phyloP scores from a whole-genome alignment of 2,888 invertebrate genomes.

The Platynereis dumerilii region DNA sequence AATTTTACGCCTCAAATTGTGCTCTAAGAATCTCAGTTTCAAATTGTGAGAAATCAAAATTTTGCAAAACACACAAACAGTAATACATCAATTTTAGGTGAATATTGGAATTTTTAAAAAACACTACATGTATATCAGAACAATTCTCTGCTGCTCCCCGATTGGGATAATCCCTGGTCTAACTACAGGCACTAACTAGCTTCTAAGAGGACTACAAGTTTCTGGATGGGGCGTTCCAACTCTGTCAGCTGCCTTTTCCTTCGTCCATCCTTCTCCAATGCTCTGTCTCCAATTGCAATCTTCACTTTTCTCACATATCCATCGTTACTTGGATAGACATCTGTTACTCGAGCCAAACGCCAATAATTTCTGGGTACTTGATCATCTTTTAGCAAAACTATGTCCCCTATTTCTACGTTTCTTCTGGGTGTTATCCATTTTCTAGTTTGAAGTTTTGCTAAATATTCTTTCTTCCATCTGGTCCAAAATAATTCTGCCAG shows the following conservation, averaged over 20 bases:
- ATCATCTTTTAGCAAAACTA: constrained; percentile 12
- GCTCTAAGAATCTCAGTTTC: too few relatives aligned
- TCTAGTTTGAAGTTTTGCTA: constrained; percentile 13
- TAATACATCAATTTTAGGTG: too few relatives aligned
- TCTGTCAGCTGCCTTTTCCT: neutral
- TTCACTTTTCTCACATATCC: constrained; percentile 25
- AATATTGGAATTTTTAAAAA: too few relatives aligned
- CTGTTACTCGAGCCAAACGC: constrained; percentile 20
- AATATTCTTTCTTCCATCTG: constrained; percentile 25
- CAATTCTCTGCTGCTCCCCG: too few relatives aligned
- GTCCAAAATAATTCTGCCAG: constrained; percentile 27
- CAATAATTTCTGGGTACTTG: neutral
- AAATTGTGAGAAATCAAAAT: too few relatives aligned
- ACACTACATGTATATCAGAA: too few relatives aligned
- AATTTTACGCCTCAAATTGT: too few relatives aligned
- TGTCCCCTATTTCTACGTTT: constrained; percentile 21
- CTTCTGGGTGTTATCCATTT: constrained; percentile 19
- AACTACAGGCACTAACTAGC: too few relatives aligned
- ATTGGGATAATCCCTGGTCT: too few relatives aligned
- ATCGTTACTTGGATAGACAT: constrained; percentile 19
- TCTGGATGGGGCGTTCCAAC: constrained; percentile 24
- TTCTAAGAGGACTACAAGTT: constrained; percentile 19
- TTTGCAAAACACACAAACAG: too few relatives aligned
- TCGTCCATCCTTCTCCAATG: neutral
- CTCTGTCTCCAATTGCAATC: constrained; percentile 10